Conservation (phyloP, 1,140 invertebrate genomes). For the Aphidius ervi region DNA sequence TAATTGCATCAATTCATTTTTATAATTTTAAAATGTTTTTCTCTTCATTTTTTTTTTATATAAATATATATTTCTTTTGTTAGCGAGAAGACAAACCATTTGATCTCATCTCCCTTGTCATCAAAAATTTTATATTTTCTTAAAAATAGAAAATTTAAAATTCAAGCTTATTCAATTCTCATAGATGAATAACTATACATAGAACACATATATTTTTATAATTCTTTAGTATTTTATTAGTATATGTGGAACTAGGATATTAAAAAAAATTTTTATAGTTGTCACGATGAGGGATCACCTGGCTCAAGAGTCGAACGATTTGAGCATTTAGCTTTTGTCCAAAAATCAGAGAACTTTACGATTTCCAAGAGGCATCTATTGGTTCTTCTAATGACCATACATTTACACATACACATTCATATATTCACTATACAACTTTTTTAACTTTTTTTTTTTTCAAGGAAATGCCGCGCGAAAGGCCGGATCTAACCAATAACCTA, state of each 20-base stretch:
- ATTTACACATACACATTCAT: neutral
- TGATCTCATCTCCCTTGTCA: neutral
- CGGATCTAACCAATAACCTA: conserved; percentile 21
- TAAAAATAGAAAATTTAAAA: conserved; percentile 6
- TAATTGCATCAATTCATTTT: conserved; percentile 14
- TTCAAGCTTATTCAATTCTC: too few species aligned
- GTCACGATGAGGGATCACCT: conserved; percentile 27
- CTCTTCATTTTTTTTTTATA: neutral
- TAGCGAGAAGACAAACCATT: conserved; percentile 8
- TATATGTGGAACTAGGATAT: too few species aligned
- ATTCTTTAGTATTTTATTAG: too few species aligned
- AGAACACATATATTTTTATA: too few species aligned
- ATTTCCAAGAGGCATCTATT: conserved; percentile 24
- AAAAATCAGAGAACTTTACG: conserved; percentile 22
- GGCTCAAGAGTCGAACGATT: conserved; percentile 6
- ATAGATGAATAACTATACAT: too few species aligned
- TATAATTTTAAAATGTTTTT: too few species aligned
- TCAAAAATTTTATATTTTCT: conserved; percentile 13
- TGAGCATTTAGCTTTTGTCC: conserved; percentile 19
- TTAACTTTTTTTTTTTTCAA: conserved; percentile 8
- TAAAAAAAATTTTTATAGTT: conserved; percentile 24
- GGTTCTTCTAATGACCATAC: conserved; percentile 22
- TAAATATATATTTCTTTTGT: neutral
- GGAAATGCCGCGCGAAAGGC: conserved; percentile 10
- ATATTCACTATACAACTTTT: neutral